phyloP scores from a whole-genome alignment of 2,888 invertebrate species.

The Acronicta psi region DNA sequence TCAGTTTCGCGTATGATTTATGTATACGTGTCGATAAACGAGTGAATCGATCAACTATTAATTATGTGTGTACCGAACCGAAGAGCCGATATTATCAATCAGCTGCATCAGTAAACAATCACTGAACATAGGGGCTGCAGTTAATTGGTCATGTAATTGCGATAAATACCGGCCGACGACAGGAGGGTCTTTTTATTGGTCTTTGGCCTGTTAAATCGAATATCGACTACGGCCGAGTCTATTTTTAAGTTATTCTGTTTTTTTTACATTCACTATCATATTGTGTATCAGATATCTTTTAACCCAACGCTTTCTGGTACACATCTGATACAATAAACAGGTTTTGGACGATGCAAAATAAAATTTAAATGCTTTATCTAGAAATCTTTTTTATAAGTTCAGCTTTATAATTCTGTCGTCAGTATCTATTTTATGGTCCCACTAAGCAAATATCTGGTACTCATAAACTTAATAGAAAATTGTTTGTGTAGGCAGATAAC shows the following conservation, averaged over 20 bases:
- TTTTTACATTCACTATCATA: constrained; percentile 23
- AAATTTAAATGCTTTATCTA: constrained; percentile 8
- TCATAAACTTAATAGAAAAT: neutral
- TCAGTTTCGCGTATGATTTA: constrained; percentile 9
- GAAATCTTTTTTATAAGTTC: constrained; percentile 15
- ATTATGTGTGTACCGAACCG: constrained; percentile 20
- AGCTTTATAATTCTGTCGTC: constrained; percentile 7
- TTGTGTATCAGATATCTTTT: constrained; percentile 37
- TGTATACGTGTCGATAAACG: constrained; percentile 3
- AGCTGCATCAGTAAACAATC: constrained; percentile 38
- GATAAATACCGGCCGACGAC: constrained; percentile 29
- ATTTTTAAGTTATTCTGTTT: constrained; percentile 18
- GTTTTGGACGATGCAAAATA: constrained; percentile 29
- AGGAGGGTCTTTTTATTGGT: constrained; percentile 30
- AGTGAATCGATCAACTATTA: constrained; percentile 20
- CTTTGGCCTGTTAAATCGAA: constrained; percentile 23
- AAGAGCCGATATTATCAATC: constrained; percentile 37
- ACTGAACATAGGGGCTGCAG: constrained; percentile 22
- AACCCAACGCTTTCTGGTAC: constrained; percentile 15
- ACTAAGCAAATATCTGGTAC: constrained; percentile 1
- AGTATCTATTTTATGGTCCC: neutral
- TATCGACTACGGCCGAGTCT: constrained; percentile 12
- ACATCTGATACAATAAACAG: constrained; percentile 36
- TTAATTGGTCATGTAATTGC: constrained; percentile 48
- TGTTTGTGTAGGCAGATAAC: constrained; percentile 1